Base-by-base conservation (phyloP, 1,140 invertebrate genomes). In the Nasonia longicornis region DNA sequence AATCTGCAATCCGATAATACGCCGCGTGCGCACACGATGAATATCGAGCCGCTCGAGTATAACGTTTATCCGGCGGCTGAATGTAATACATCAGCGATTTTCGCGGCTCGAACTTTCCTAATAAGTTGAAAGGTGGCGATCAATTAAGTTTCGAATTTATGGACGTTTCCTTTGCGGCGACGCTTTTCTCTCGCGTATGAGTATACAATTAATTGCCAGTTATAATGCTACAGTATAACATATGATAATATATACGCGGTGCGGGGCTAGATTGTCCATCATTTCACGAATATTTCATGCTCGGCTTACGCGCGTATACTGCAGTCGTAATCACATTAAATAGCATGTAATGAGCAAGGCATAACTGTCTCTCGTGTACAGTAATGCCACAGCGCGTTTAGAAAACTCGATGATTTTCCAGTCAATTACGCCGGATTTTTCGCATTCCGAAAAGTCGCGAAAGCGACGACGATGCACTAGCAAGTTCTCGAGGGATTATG, bases 161-260 rank as follows among this genome's bases (percentile, higher is more conserved):
- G 52, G 52, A 58, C 52, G 52, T 6, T 7, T 20, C 16, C 8
- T 26, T 52, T n/a, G 52, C 26, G 31, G 38, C 14, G 16, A 52
- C 48, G 48, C 48, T 3, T 52, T 52, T 52, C 48, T 52, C 48
- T 52, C 48, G 48, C 48, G 11, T 52, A 11, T 71, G 20, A 3
- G 11, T 52, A 11, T 71, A 20, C 70, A 73, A 63, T 74, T 74
- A 74, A 52, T 52, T 52, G 48, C 12, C 48, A 20, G 48, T 52
- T 58, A 52, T 35, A 48, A 48, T 48, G 38, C 14, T 48, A 35
- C 31, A 35, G 31, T 35, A 35, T 35, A 35, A 35, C 4, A 35
- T 35, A 35, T 6, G 31, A 35, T 35, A 35, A 26, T 26, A 11
- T 48, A 48, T 58, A 20, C n/a, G 52, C 52, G 14, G 26, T 45